These are phyloP conservation scores for Scaeva pyrastri DNA, from an alignment of 2,888 invertebrate genomes.

Conservation along the genomic window DNA sequence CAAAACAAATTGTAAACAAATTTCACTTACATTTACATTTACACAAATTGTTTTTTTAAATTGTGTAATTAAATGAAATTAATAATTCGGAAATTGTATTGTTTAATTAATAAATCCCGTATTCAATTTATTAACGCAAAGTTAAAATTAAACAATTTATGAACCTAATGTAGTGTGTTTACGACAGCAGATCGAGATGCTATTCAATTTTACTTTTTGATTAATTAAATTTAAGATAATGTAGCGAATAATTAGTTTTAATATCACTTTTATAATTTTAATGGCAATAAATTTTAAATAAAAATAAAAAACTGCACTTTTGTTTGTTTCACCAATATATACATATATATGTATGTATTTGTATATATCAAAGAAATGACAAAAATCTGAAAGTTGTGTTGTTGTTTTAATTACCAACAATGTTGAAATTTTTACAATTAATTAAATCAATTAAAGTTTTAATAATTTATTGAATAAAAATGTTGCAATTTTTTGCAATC, in stretches of 20 bases:
- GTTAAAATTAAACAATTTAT: background rate
- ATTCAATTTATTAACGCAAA: background rate
- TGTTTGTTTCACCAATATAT: background rate
- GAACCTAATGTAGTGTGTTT: background rate
- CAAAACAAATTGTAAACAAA: conserved; percentile 6
- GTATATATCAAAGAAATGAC: background rate
- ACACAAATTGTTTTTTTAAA: too few species aligned
- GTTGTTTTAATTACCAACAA: background rate
- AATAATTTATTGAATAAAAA: background rate
- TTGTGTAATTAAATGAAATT: background rate
- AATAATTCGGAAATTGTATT: background rate
- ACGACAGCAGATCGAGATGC: background rate
- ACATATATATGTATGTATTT: background rate
- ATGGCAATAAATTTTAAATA: background rate
- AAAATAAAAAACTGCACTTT: background rate
- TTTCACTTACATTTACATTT: background rate
- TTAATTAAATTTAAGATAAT: background rate
- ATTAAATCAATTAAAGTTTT: background rate
- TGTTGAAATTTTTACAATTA: background rate
- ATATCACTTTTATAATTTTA: background rate
- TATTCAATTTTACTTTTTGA: background rate
- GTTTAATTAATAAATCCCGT: background rate
- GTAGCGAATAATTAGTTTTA: background rate
- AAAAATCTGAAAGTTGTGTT: conserved; percentile 1
- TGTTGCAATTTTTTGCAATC: background rate